Evolutionary conservation across 1,140 invertebrate species (phyloP).

Genomic region (Zaprionus camerounensis): DNA sequence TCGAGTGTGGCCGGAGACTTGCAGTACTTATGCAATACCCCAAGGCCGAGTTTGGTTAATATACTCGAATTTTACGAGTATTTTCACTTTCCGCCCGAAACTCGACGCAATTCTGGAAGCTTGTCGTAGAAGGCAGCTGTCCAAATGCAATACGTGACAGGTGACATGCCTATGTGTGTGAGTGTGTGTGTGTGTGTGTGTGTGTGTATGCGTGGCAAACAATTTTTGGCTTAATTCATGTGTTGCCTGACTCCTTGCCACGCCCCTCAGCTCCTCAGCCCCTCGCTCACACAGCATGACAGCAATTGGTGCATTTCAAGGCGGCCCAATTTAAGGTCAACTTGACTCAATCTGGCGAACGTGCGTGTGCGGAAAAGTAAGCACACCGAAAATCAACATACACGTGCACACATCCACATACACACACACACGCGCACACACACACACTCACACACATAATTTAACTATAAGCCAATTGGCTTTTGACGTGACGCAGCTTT

Average conservation of each 20-base stretch:
- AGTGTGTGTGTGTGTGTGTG: neutral
- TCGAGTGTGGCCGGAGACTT: neutral
- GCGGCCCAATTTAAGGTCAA: slow-evolving; percentile 6
- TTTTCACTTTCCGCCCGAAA: slow-evolving; percentile 2
- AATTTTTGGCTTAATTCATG: slow-evolving; percentile 2
- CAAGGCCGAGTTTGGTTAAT: slow-evolving; percentile 4
- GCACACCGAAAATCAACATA: slow-evolving; percentile 1
- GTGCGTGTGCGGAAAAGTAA: slow-evolving; percentile 4
- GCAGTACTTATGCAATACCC: slow-evolving; percentile 1
- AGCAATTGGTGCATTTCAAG: slow-evolving; percentile 5
- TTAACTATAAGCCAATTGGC: slow-evolving; percentile 4
- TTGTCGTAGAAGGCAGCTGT: too few species aligned
- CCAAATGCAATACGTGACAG: slow-evolving; percentile 2
- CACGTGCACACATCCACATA: neutral
- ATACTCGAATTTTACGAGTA: neutral
- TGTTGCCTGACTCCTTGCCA: neutral
- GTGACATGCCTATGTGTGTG: neutral
- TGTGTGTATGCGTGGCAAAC: neutral
- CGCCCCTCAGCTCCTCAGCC: too few species aligned
- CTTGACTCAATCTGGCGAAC: neutral
- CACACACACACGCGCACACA: neutral
- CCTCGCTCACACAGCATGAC: neutral
- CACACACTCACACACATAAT: neutral
- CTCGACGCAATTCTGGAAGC: neutral
- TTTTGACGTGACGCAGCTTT: slow-evolving; percentile 5